A percentile compares a stretch with the other conserved stretches of the same genome.
phyloP scores from a whole-genome alignment of 37 sponge, comb jelly and placozoan genomes.

The Chondrilla cf. caribensis region DNA sequence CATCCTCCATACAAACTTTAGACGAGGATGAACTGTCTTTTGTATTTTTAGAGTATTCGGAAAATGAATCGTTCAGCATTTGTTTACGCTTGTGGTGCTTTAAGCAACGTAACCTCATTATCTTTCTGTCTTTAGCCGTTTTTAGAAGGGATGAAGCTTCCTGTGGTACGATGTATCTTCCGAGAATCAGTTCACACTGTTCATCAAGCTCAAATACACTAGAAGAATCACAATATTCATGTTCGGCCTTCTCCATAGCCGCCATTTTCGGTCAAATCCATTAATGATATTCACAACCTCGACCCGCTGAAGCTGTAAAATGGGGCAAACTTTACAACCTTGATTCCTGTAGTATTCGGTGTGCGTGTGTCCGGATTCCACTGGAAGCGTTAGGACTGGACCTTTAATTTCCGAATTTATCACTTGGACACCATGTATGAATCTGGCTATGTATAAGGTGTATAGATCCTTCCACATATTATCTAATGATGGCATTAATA shows the following conservation, averaged over 20 bases:
- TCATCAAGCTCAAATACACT: conserved; percentile 49
- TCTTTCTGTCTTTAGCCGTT: conserved; percentile 25
- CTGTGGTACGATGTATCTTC: not conserved
- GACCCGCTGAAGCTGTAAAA: not conserved
- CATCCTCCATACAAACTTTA: conserved; percentile 7
- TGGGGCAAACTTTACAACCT: too few relatives aligned
- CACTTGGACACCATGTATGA: too few relatives aligned
- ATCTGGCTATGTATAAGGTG: too few relatives aligned
- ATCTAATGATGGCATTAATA: too few relatives aligned
- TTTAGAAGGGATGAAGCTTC: conserved; percentile 9
- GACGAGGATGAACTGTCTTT: conserved; percentile 18
- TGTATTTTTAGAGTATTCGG: conserved; percentile 3
- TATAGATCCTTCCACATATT: too few relatives aligned
- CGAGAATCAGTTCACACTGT: not conserved
- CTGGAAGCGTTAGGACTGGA: too few relatives aligned
- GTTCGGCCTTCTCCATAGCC: not conserved
- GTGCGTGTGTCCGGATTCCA: too few relatives aligned
- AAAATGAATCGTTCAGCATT: not conserved
- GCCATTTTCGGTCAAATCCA: not conserved
- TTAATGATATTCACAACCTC: not conserved
- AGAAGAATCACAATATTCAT: not conserved
- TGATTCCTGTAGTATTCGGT: too few relatives aligned
- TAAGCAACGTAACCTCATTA: conserved; percentile 33
- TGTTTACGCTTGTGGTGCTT: not conserved
- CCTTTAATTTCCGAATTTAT: too few relatives aligned